Evolutionary conservation across 2,113 vertebrate species (phyloP), one percentile per base, ranked within the genome.

Genomic region (Archilochus colubris): DNA sequence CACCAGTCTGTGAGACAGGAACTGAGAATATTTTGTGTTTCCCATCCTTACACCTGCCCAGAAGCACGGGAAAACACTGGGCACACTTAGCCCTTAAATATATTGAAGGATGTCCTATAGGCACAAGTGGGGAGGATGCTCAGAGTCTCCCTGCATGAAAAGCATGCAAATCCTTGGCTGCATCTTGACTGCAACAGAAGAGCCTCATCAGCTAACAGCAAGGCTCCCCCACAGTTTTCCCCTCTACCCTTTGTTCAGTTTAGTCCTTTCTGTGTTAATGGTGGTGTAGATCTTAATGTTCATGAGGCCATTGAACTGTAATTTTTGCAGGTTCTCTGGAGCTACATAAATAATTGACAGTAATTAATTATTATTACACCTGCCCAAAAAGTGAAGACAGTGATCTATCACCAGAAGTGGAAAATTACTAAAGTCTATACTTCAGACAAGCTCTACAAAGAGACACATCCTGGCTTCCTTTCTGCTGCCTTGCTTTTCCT

Each of bases 361-460:
- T 28, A 96, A 93, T 81, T 95, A 93, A 94, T 76, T 89, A 93
- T 74, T 83, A 73, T 82, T 94, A 88, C 25, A 91, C 43, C 48
- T 85, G 61, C 21, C 22, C 43, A 59, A 95, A 92, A 95, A 73
- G 9, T 40, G 36, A 92, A 84, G 54, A 82, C 23, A 13, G 31
- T 91, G 80, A 91, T 94, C 57, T 83, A 54, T 95, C 53, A 86
- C 58, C 36, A 55, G 53, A 90, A 78, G 31, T 9, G 20, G 64
- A 91, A 96, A 93, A 89, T 85, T 89, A 66, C 40, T 78, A 24
- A 92, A 91, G 13, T 44, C 21, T 87, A 11, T 81, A 78, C 22
- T 76, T 92, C 44, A 82, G 24, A 25, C 18, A 91, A 40, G 48
- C 14, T 73, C 36, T 78, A 25, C 7, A 54, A 90, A 90, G 67